A percentile compares a stretch with the other conserved stretches of the same genome.
Conservation (phyloP, 2,888 invertebrate species). For the Volucella inanis region DNA sequence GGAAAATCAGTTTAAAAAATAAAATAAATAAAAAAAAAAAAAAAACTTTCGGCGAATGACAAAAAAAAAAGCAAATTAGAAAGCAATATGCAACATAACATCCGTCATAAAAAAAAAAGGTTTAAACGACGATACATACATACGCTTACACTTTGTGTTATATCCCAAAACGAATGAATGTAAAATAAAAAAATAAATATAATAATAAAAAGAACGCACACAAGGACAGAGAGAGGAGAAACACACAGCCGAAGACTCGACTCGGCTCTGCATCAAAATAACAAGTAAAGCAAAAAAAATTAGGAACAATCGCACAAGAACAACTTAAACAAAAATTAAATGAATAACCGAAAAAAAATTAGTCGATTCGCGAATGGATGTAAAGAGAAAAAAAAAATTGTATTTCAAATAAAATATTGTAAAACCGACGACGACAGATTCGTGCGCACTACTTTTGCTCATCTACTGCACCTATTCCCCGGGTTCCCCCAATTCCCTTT, state of each 20-base stretch:
- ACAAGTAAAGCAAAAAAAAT: constrained; percentile 45
- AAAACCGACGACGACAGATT: constrained; percentile 67
- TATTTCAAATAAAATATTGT: constrained; percentile 56
- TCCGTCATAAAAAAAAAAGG: constrained; percentile 13
- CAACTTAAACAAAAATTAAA: neutral
- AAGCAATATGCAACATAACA: constrained; percentile 59
- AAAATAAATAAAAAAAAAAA: constrained; percentile 20
- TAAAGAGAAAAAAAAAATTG: constrained; percentile 43
- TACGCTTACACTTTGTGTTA: constrained; percentile 28
- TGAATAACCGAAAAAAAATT: constrained; percentile 21
- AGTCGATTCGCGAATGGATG: constrained; percentile 49
- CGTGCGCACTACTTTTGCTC: constrained; percentile 72
- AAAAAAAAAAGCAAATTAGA: constrained; percentile 53
- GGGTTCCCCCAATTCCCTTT: constrained; percentile 45
- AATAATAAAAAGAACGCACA: constrained; percentile 46
- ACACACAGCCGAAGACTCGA: neutral
- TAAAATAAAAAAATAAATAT: constrained; percentile 32
- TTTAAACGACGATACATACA: constrained; percentile 33
- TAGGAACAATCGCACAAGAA: constrained; percentile 47
- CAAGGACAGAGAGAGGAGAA: constrained; percentile 28
- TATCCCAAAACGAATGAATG: constrained; percentile 53
- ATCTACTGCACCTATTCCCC: constrained; percentile 64
- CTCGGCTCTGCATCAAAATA: neutral
- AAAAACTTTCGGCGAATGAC: constrained; percentile 33
- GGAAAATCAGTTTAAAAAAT: constrained; percentile 51